Conservation (phyloP, 2,797 vertebrate species). For the Lutjanus campechanus region DNA sequence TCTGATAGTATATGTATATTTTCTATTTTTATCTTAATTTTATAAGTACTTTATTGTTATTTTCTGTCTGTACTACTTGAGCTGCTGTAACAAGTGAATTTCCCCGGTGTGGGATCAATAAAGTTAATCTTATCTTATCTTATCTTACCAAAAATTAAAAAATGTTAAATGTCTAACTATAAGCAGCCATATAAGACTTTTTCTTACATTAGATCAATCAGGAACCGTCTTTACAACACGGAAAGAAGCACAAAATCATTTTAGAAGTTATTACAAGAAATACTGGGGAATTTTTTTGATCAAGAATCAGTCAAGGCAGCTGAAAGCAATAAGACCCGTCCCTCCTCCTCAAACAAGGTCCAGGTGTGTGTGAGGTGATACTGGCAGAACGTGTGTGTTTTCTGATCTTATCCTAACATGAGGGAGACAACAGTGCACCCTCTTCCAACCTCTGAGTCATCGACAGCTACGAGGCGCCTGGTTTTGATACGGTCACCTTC, state of each 20-base stretch:
- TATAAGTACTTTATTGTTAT: too few species aligned
- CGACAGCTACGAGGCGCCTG: slow-evolving; percentile 42
- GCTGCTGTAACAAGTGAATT: too few species aligned
- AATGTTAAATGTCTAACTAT: too few species aligned
- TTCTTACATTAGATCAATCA: not conserved
- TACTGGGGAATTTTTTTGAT: not conserved
- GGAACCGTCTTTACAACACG: too few species aligned
- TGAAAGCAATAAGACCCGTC: not conserved
- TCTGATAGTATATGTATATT: too few species aligned
- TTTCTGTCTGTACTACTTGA: too few species aligned
- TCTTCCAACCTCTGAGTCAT: slow-evolving; percentile 42
- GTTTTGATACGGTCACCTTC: slow-evolving; percentile 69
- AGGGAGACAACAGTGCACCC: slow-evolving; percentile 60
- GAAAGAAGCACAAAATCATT: too few species aligned
- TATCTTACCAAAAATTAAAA: too few species aligned
- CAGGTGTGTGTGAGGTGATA: slow-evolving; percentile 58
- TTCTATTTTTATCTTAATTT: too few species aligned
- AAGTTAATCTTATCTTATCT: too few species aligned
- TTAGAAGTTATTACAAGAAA: too few species aligned
- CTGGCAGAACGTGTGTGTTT: slow-evolving; percentile 37
- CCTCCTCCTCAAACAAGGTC: slow-evolving; percentile 9
- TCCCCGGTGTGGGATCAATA: too few species aligned
- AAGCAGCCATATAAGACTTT: not conserved
- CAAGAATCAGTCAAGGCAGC: not conserved
- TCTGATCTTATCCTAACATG: slow-evolving; percentile 68